Evolutionary conservation across 23 tunicate species (phyloP).

Genomic region (Oikopleura albicans): DNA sequence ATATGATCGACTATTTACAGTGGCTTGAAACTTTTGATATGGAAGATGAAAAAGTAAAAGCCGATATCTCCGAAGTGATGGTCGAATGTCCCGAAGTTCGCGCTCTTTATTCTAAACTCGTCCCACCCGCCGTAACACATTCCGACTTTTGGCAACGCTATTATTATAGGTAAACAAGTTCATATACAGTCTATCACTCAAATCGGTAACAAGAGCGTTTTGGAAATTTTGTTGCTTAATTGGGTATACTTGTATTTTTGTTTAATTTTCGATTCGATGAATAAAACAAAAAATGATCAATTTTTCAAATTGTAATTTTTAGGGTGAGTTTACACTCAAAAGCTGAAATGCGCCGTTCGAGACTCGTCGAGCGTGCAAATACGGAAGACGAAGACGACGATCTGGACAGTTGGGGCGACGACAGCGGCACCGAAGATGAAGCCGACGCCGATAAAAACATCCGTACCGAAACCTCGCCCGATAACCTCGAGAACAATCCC

Average conservation of each 20-base stretch:
- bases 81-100: conserved; percentile 68
- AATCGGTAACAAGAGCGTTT: no score
- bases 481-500: neutral
- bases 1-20: conserved; percentile 25
- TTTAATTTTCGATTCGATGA: no score
- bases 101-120: conserved; percentile 59
- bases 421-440: neutral
- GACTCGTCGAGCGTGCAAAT: neutral
- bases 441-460: neutral
- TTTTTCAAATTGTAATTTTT: no score
- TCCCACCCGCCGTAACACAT: conserved; percentile 83
- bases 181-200: neutral
- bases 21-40: conserved; percentile 39
- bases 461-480: neutral
- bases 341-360: neutral
- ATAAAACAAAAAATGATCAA: no score
- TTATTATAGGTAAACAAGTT: conserved; percentile 27
- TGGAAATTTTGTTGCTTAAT: no score
- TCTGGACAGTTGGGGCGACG: neutral
- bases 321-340: neutral
- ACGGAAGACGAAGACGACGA: neutral
- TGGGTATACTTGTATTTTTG: neutral
- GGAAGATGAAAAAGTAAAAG: conserved; percentile 27
- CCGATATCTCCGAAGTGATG: conserved; percentile 60
- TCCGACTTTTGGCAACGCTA: conserved; percentile 73